phyloP scores from a whole-genome alignment of 2,113 vertebrate species.

The Proteles cristata region DNA sequence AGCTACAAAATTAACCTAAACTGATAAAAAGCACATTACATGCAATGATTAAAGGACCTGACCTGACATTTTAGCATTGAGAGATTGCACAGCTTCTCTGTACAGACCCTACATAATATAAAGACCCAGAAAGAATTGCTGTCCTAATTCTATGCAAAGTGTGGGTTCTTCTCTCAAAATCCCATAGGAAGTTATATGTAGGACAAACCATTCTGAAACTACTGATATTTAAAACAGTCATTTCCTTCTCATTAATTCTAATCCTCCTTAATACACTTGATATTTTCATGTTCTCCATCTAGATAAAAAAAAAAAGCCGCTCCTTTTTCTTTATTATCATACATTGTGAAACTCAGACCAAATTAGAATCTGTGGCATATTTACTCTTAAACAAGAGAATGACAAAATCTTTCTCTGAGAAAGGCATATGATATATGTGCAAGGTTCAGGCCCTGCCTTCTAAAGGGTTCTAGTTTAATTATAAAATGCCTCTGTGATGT shows the following conservation, averaged over 20 bases:
- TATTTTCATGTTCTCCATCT: neutral
- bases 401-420: neutral
- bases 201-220: neutral
- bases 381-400: neutral
- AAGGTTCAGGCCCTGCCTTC: neutral
- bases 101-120: neutral
- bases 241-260: neutral
- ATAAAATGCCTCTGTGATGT: neutral
- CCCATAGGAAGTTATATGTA: neutral
- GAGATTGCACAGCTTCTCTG: neutral
- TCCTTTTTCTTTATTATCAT: neutral
- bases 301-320: neutral
- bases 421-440: fast-evolving
- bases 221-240: neutral
- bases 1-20: neutral
- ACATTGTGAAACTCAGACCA: neutral
- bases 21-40: neutral
- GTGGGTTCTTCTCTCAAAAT: neutral
- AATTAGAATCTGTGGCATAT: neutral
- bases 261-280: neutral
- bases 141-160: neutral
- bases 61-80: neutral
- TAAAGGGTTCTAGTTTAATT: neutral
- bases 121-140: neutral
- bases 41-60: neutral